Conservation (phyloP, 37 sponge, comb jelly and placozoan genomes). For the Halichondria panicea region DNA sequence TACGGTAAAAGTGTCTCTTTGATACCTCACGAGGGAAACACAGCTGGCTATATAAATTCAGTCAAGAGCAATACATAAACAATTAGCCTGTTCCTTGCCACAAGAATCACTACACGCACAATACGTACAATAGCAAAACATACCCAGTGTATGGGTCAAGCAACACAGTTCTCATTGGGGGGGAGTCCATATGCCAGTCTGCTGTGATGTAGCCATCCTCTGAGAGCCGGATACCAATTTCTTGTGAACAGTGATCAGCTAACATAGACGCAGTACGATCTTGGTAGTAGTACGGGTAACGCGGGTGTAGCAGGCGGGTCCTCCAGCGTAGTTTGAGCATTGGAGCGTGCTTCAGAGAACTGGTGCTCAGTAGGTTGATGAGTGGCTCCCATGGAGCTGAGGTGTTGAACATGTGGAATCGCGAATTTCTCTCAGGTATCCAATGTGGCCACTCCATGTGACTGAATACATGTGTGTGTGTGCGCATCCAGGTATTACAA, state of each 20-base stretch:
- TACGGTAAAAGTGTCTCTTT: conserved; percentile 16
- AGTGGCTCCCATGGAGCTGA: conserved; percentile 35
- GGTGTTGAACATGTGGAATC: conserved; percentile 4
- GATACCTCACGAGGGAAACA: conserved; percentile 43
- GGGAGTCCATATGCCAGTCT: conserved; percentile 40
- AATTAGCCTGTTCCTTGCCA: background rate
- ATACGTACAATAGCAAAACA: background rate
- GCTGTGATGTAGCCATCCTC: conserved; percentile 30
- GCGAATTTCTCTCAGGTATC: background rate
- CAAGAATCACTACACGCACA: background rate
- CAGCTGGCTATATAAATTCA: no score
- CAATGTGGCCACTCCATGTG: conserved; percentile 33
- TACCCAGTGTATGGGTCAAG: conserved; percentile 54
- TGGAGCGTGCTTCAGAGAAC: conserved; percentile 8
- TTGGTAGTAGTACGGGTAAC: conserved; percentile 39
- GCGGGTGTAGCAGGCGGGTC: conserved; percentile 23
- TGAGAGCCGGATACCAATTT: conserved; percentile 19
- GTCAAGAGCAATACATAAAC: no score
- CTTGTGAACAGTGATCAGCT: conserved; percentile 28
- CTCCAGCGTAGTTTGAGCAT: conserved; percentile 34
- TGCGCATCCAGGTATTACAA: no score
- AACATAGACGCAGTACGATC: conserved; percentile 7
- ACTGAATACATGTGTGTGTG: no score
- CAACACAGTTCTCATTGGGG: conserved; percentile 41
- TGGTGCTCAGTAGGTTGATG: background rate